Evolutionary conservation across 2,888 invertebrate species (phyloP), one percentile per base, ranked within the genome.

Genomic region (Agrochola lychnidis): DNA sequence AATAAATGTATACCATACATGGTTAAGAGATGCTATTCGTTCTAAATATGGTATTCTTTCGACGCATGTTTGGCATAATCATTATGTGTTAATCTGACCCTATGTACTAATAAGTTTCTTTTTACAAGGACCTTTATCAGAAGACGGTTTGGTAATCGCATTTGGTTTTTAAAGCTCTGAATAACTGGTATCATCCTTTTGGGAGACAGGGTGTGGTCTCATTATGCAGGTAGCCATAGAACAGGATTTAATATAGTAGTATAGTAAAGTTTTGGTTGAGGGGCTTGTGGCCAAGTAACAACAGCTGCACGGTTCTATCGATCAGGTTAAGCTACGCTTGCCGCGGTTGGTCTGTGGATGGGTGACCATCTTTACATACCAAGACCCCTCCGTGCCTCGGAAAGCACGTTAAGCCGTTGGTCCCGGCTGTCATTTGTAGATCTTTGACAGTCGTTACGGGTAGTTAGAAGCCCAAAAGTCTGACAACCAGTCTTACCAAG

Each of bases 1-100:
- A 70, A 22, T 81, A 68, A 67, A 70, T 76, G 30, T 4, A 61
- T 72, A 51, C 70, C 81, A 16, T 63, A 70, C 51, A 76, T 48
- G 72, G 66, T 25, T 62, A 30, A 42, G 22, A 62, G 69, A 51
- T 25, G 66, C 25, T 51, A 22, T 61, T 70, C 12, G 45, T 30
- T 30, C 22, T 25, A 53, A 30, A 59, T 51, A 57, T 40, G 57
- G 36, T 1, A 1, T 6, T 79, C 48, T 72, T 61, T 56, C 56
- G 45, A 19, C 19, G 5, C 69, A 51, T 53, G 66, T n/a, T 66
- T 40, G 4, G 64, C 53, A 81, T 73, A 73, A 66, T 61, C 14
- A 57, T 56, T 59, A 53, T 56, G 30, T 30, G 25, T 36, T 53
- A 56, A 30, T 81, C 42, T 51, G 30, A 48, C 76, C 51, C 16